Evolutionary conservation across 2,113 vertebrate genomes (phyloP), one percentile per base, ranked within the genome.

Genomic region (Oreocharis arfaki): DNA sequence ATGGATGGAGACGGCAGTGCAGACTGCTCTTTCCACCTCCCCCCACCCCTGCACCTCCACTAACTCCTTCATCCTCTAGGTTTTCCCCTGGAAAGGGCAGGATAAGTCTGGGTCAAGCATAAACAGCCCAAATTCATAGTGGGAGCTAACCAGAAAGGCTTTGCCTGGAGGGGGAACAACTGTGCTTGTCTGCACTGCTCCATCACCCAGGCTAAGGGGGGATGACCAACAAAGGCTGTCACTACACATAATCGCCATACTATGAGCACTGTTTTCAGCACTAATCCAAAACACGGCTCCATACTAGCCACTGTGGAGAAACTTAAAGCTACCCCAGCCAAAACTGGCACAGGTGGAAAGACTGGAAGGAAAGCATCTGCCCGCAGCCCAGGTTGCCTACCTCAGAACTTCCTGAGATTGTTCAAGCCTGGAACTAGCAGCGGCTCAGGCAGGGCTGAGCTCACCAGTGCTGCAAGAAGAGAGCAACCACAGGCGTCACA

Each of bases 121-220:
- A 21, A 91, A 33, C 20, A 10, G 10, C n/a, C 16, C 13, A 1
- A 33, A 42, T 19, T 56, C 52, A 30, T 16, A 59, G 41, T 13
- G 26, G 19, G 19, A 83, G 41, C 32, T 50, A 69, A 74, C 10
- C 39, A 78, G 35, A 47, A 50, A 86, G 39, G 32, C 26, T 89
- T 63, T 50, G 55, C 24, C 65, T 2, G 1, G 13, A 49, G 27
- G 35, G 20, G 33, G 13, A 86, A 89, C 14, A 59, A 55, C 37
- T 10, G 13, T 7, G 24, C 50, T 59, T 3, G 0, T 35, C 41
- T 49, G 55, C 0, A 0, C 21, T 15, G 19, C 65, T 78, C 35
- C 60, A 46, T 39, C 18, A 4, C 41, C 26, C 52, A 22, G 42
- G 20, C 23, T 37, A 32, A 76, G 17, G 30, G 4, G 8, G 19